Conservation (phyloP, 2,113 vertebrate species). For the Microtus oregoni region DNA sequence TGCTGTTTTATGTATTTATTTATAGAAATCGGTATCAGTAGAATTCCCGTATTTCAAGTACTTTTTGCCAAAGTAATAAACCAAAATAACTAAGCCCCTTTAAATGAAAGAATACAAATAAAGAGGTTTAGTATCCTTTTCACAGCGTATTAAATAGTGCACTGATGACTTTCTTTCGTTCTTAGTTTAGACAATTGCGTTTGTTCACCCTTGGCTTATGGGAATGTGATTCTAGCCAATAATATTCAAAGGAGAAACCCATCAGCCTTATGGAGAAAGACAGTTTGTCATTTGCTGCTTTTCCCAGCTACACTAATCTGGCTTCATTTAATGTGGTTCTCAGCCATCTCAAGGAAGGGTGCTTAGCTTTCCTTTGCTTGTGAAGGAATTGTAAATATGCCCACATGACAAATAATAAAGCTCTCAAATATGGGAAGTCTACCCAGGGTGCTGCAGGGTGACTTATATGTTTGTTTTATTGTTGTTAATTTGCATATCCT, state of each 20-base stretch:
- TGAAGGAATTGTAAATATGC: conserved; percentile 82
- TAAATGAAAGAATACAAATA: conserved; percentile 26
- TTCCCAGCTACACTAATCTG: conserved; percentile 78
- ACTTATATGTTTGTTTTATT: conserved; percentile 80
- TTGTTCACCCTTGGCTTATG: conserved; percentile 48
- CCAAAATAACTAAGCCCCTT: not conserved
- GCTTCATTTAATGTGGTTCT: conserved; percentile 83
- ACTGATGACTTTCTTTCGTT: not conserved
- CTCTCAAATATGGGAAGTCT: conserved; percentile 54
- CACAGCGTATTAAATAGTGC: conserved; percentile 60
- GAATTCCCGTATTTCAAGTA: not conserved
- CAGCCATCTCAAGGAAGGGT: conserved; percentile 40
- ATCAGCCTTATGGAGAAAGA: conserved; percentile 74
- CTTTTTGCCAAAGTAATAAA: conserved; percentile 51
- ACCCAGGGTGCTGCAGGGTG: conserved; percentile 63
- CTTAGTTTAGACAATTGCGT: conserved; percentile 48
- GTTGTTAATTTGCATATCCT: conserved; percentile 81
- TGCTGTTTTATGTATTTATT: conserved; percentile 51
- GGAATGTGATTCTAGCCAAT: conserved; percentile 72
- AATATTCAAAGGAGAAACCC: conserved; percentile 74
- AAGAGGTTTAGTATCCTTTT: conserved; percentile 54
- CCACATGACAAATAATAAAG: conserved; percentile 76
- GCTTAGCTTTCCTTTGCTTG: conserved; percentile 47
- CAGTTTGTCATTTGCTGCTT: conserved; percentile 76
- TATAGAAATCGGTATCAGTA: conserved; percentile 41